phyloP scores from a whole-genome alignment of 2,797 vertebrate genomes.

The Furcifer pardalis region DNA sequence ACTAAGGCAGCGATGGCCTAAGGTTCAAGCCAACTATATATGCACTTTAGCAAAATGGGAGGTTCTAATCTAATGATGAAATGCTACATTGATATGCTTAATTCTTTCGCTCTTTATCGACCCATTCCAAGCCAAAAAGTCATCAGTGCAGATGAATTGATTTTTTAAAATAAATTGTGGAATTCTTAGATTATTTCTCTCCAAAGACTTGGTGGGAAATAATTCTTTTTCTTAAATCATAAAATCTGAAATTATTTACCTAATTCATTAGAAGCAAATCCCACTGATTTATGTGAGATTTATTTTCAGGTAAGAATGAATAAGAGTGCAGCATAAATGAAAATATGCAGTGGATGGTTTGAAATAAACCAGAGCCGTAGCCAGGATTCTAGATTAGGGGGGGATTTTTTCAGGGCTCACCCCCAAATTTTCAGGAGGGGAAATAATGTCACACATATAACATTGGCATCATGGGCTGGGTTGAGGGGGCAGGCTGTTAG shows the following conservation, averaged over 20 bases:
- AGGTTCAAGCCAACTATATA: not conserved
- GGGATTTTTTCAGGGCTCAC: no score
- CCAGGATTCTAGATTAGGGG: no score
- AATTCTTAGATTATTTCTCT: not conserved
- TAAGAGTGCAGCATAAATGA: not conserved
- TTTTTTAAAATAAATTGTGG: not conserved
- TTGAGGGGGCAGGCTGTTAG: no score
- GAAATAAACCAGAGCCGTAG: no score
- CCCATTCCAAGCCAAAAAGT: not conserved
- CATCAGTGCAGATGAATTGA: not conserved
- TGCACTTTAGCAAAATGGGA: not conserved
- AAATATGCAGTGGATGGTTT: not conserved
- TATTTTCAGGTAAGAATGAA: no score
- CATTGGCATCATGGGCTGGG: no score
- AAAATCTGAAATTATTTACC: not conserved
- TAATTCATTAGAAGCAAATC: not conserved
- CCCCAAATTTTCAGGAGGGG: no score
- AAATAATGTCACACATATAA: no score
- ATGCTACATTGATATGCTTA: not conserved
- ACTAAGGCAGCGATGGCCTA: not conserved
- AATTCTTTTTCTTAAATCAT: not conserved
- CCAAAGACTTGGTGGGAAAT: not conserved
- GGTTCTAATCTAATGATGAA: not conserved
- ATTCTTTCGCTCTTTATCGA: not conserved
- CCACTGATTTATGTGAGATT: not conserved